These are phyloP conservation scores for Mylabris sibirica DNA, from an alignment of 2,888 invertebrate genomes.

Conservation along the genomic window DNA sequence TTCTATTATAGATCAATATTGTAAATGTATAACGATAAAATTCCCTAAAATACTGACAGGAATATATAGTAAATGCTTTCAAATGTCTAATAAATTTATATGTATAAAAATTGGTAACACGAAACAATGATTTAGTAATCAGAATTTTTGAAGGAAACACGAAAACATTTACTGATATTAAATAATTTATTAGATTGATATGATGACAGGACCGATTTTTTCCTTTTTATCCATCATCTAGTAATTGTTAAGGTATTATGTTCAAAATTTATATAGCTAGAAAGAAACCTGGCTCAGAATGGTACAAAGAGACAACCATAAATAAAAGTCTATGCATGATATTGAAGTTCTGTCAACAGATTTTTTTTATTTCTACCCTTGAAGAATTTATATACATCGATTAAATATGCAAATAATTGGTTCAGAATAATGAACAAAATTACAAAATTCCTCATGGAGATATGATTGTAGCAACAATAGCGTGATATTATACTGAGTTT, in stretches of 20 bases:
- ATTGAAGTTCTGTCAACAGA: slow-evolving; percentile 16
- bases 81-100: not conserved
- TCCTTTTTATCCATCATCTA: not conserved
- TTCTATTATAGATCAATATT: not conserved
- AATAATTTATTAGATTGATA: slow-evolving; percentile 37
- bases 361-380: not conserved
- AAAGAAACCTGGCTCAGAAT: not conserved
- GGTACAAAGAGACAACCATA: slow-evolving; percentile 20
- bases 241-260: slow-evolving; percentile 10
- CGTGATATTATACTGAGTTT: no score
- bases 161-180: slow-evolving; percentile 32
- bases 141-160: slow-evolving; percentile 26
- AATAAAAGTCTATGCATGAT: slow-evolving; percentile 27
- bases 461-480: no score
- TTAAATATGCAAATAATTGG: slow-evolving; percentile 23
- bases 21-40: slow-evolving; percentile 3
- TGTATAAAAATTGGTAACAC: slow-evolving; percentile 18
- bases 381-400: not conserved
- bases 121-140: slow-evolving; percentile 24
- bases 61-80: not conserved
- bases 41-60: not conserved
- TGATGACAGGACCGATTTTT: slow-evolving; percentile 42
- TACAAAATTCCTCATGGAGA: no score
- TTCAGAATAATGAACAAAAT: slow-evolving; percentile 16
- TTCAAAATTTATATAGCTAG: slow-evolving; percentile 27